Evolutionary conservation across 2,113 vertebrate species (phyloP).

Genomic region (Myodes glareolus): DNA sequence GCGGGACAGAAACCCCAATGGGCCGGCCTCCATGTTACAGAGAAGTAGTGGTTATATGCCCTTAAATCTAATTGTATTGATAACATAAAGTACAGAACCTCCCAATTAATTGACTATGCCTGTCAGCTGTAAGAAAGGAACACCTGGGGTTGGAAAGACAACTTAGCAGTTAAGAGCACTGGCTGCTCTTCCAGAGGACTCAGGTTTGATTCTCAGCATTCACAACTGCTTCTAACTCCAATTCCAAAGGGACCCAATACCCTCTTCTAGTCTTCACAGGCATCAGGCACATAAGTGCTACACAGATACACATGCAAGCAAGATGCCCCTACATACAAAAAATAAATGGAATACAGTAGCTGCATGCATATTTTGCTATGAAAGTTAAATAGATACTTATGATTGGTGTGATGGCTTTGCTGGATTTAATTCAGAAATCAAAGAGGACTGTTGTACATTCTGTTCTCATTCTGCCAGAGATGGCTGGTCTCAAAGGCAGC

Average conservation of each 20-base stretch:
- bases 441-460: background rate
- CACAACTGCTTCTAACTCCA: background rate
- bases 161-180: background rate
- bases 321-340: background rate
- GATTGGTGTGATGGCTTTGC: background rate
- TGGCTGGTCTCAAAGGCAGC: background rate
- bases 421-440: background rate
- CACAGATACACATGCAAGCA: background rate
- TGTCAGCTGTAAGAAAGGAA: background rate
- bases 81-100: background rate
- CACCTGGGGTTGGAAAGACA: background rate
- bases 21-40: too few relatives aligned
- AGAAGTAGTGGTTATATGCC: background rate
- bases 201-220: background rate
- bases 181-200: background rate
- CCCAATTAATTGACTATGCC: background rate
- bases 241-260: background rate
- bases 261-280: background rate
- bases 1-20: too few relatives aligned
- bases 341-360: background rate
- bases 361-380: background rate
- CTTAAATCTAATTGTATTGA: background rate
- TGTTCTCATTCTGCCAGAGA: background rate
- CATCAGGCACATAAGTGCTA: background rate
- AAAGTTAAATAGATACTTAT: background rate